Evolutionary conservation across 2,113 vertebrate genomes (phyloP), one percentile per base, ranked within the genome.

Genomic region (Corynorhinus townsendii): DNA sequence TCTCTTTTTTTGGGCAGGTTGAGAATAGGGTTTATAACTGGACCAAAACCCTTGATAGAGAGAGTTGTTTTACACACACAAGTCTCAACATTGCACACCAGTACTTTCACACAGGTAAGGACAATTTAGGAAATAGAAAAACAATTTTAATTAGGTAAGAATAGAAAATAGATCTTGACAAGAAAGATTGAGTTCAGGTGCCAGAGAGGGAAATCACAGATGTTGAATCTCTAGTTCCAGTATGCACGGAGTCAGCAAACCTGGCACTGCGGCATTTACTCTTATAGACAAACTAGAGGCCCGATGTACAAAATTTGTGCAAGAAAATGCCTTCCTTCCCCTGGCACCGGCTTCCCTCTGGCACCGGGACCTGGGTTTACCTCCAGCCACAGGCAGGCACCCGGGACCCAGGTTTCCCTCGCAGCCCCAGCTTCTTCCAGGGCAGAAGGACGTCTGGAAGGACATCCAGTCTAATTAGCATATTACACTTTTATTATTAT

Each of bases 51-150:
- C 2, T 98, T 99, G 69, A 98, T 99, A 0, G 98, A 99, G 89
- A 97, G 98, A 96, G 97, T 99, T 91, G 96, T 99, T 96, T 98
- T 99, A 14, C 99, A 99, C 97, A 99, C 99, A 73, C 99, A 99
- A 96, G 98, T 99, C 66, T 99, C 99, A 16, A 99, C 99, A 0
- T 97, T 99, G 98, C 99, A 99, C 88, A 98, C 99, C 16, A 99
- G 99, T 95, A 99, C 99, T 86, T 99, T 99, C 97, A 98, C 99
- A 30, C 99, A 99, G 99, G 99, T 99, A 98, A 98, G 97, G 71
- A 26, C 26, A 80, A 64, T 76, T 87, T 45, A 90, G 7, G n/a
- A 88, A 89, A 43, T 38, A 14, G 26, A 14, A 62, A 43, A 59
- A 40, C 30, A 43, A 4, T 2, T 45, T n/a, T 47, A 62, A 56